Conservation (phyloP, 2,113 vertebrate species). For the Atlantisia rogersi region DNA sequence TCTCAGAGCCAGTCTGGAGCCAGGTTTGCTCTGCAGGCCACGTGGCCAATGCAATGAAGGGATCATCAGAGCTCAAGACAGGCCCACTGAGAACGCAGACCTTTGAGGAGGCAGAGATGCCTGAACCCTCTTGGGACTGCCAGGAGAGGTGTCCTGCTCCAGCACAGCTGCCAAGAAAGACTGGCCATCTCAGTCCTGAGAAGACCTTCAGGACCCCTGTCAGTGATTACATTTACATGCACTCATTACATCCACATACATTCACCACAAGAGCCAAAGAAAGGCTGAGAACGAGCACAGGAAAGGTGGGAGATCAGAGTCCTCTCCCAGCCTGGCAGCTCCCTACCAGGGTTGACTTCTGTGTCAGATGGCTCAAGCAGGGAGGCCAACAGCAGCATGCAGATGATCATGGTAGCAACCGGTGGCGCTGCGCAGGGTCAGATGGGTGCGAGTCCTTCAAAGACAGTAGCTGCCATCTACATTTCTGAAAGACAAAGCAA, state of each 20-base stretch:
- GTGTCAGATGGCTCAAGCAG: constrained; percentile 75
- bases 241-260: not conserved
- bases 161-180: not conserved
- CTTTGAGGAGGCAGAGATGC: not conserved
- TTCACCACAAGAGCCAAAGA: not conserved
- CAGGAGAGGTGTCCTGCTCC: not conserved
- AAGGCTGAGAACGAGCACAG: not conserved
- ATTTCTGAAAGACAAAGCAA: constrained; percentile 79
- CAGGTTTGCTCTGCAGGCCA: not conserved
- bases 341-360: constrained; percentile 87
- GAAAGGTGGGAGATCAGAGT: not conserved
- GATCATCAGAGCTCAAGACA: not conserved
- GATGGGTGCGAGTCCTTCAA: constrained; percentile 29
- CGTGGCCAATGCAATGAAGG: accelerated
- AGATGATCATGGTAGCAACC: constrained; percentile 86
- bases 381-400: constrained; percentile 82
- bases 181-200: not conserved
- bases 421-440: constrained; percentile 43
- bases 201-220: accelerated
- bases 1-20: not conserved
- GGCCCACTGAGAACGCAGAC: not conserved
- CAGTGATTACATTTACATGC: accelerated
- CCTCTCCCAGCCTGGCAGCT: not conserved
- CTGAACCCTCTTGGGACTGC: not conserved
- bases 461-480: constrained; percentile 78